Conservation (phyloP, 2,797 vertebrate species). For the Typhlichthys eigenmanni region DNA sequence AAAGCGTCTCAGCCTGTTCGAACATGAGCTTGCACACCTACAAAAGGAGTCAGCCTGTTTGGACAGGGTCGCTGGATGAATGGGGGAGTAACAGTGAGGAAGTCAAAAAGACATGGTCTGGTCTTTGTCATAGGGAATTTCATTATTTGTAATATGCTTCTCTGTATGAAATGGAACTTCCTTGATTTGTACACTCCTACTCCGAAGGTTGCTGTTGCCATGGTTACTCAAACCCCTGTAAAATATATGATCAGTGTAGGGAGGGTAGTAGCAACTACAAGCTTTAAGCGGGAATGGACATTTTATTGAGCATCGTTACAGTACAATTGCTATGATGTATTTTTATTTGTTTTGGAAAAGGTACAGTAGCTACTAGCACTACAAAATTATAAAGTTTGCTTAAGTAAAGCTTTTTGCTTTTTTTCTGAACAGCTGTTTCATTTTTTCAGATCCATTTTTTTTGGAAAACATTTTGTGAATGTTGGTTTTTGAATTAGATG, state of each 20-base stretch:
- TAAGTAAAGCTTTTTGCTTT: too few relatives aligned
- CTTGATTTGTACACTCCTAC: slow-evolving; percentile 47
- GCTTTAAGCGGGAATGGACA: slow-evolving; percentile 65
- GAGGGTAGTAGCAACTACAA: slow-evolving; percentile 64
- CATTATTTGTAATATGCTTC: slow-evolving; percentile 39
- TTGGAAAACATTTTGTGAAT: too few relatives aligned
- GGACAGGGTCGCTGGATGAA: slow-evolving; percentile 19
- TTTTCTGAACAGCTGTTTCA: too few relatives aligned
- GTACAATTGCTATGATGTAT: slow-evolving; percentile 73
- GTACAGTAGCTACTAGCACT: slow-evolving; percentile 18
- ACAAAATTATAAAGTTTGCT: too few relatives aligned
- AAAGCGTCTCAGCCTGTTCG: slow-evolving; percentile 48
- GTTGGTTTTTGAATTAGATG: too few relatives aligned
- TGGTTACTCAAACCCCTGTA: slow-evolving; percentile 65
- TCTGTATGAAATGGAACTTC: slow-evolving; percentile 42
- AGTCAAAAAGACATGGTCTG: slow-evolving; percentile 38
- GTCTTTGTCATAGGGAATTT: slow-evolving; percentile 37
- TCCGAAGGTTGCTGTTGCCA: slow-evolving; percentile 65
- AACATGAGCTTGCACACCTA: slow-evolving; percentile 31
- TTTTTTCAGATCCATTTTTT: too few relatives aligned
- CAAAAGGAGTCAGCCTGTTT: slow-evolving; percentile 26
- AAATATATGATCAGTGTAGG: slow-evolving; percentile 57
- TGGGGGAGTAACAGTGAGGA: slow-evolving; percentile 28
- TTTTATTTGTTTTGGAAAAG: slow-evolving; percentile 51
- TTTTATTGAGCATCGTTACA: slow-evolving; percentile 69